Evolutionary conservation across 2,888 invertebrate genomes (phyloP).

Genomic region (Tortrix viridana): DNA sequence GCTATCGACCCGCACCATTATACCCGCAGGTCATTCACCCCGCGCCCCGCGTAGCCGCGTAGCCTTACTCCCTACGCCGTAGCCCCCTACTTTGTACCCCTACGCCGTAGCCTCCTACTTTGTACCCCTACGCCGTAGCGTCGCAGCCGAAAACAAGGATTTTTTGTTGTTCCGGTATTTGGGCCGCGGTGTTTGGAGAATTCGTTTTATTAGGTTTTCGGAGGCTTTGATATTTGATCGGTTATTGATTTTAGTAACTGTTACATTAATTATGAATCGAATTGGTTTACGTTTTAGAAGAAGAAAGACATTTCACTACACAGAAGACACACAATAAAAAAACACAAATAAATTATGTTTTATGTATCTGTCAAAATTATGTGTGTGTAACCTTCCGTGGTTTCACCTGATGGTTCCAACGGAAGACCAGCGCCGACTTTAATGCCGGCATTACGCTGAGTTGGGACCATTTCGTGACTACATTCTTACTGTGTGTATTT

Average conservation of each 20-base stretch:
- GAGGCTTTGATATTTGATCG: conserved; percentile 14
- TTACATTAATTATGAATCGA: conserved; percentile 14
- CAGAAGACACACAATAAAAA: too few species aligned
- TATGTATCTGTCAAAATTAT: too few species aligned
- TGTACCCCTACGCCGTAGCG: conserved; percentile 51
- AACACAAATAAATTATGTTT: too few species aligned
- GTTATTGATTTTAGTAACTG: conserved; percentile 12
- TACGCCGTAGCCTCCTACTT: conserved; percentile 50
- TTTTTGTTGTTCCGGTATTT: conserved; percentile 4
- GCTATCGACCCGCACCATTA: conserved; percentile 76
- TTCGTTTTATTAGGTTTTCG: conserved; percentile 21
- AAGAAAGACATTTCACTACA: too few species aligned
- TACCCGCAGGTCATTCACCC: conserved; percentile 74
- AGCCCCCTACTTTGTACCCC: conserved; percentile 42
- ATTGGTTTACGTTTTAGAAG: background rate
- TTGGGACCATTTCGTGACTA: too few species aligned
- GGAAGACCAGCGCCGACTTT: too few species aligned
- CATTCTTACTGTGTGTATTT: too few species aligned
- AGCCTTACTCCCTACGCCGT: conserved; percentile 48
- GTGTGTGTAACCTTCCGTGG: too few species aligned
- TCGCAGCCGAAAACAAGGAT: conserved; percentile 48
- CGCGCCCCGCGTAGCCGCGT: conserved; percentile 58
- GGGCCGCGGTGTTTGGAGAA: conserved; percentile 3
- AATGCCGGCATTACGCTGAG: too few species aligned
- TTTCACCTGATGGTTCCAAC: too few species aligned